A percentile compares a stretch with the other conserved stretches of the same genome.
Evolutionary conservation across 2,113 vertebrate genomes (phyloP).

Genomic region (Chauna torquata): DNA sequence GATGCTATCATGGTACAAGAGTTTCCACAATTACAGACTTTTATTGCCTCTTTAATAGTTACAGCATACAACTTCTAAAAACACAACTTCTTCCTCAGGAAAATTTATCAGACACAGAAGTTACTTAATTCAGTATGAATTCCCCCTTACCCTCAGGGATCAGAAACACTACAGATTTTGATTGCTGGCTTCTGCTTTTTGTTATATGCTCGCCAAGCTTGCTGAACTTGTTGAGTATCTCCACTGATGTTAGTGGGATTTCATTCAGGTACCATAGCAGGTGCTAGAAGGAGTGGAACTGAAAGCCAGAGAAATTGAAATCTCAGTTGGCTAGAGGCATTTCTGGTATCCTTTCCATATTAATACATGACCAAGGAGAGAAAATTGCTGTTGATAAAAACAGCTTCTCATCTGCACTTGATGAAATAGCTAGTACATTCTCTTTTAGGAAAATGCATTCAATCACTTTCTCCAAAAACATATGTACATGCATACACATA

Average conservation of each 20-base stretch:
- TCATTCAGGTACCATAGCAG: background rate
- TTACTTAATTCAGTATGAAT: background rate
- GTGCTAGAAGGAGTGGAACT: background rate
- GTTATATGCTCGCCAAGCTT: background rate
- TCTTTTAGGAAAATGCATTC: background rate
- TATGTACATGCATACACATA: background rate
- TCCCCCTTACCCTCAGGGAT: background rate
- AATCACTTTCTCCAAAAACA: background rate
- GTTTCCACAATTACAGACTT: background rate
- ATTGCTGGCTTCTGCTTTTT: background rate
- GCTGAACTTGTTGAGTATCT: background rate
- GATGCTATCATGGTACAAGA: rapidly evolving
- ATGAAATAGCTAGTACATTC: background rate
- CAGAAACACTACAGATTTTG: background rate
- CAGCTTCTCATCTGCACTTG: background rate
- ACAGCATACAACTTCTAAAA: background rate
- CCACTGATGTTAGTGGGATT: background rate
- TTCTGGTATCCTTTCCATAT: background rate
- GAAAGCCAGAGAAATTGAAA: background rate
- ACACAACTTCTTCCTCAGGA: background rate
- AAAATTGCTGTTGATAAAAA: background rate
- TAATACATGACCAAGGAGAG: background rate
- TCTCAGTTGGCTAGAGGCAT: background rate
- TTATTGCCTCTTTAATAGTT: background rate
- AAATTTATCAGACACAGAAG: background rate